These are phyloP conservation scores for Pyrgus malvae DNA, from an alignment of 2,888 invertebrate species.

Conservation along the genomic window DNA sequence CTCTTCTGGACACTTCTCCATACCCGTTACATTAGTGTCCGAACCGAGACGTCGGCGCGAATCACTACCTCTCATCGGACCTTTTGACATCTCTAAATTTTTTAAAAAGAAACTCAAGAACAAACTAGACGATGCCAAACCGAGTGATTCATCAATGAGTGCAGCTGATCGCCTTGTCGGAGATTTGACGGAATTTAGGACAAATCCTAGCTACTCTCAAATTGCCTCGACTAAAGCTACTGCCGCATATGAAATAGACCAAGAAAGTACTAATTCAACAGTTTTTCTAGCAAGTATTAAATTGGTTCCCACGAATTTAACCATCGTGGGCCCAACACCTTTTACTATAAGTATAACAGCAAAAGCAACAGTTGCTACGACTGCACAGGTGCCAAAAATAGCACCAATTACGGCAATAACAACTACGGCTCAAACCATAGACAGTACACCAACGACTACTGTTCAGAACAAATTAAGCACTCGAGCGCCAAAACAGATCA, in stretches of 20 bases:
- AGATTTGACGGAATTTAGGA: background rate
- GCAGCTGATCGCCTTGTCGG: conserved; percentile 24
- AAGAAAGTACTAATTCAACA: background rate
- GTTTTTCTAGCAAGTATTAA: background rate
- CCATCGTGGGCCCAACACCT: background rate
- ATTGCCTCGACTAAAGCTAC: background rate
- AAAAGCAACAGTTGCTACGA: background rate
- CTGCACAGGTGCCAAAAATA: background rate
- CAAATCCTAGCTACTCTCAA: background rate
- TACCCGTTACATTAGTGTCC: background rate
- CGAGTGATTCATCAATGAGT: conserved; percentile 47
- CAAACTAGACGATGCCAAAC: conserved; percentile 34
- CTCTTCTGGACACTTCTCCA: background rate
- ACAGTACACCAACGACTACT: too few relatives aligned
- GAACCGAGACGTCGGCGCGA: conserved; percentile 40
- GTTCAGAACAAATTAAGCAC: too few relatives aligned
- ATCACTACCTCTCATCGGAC: conserved; percentile 57
- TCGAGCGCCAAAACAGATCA: background rate
- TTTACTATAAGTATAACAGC: background rate
- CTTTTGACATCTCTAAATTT: conserved; percentile 63
- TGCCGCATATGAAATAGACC: background rate
- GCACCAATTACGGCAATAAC: too few relatives aligned
- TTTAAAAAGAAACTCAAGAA: conserved; percentile 51
- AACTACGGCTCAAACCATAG: background rate
- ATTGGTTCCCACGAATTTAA: background rate